A percentile compares a stretch with the other conserved stretches of the same genome.
These are phyloP conservation scores for Sarcophaga peregrina DNA, from an alignment of 1,140 invertebrate species.

Conservation along the genomic window DNA sequence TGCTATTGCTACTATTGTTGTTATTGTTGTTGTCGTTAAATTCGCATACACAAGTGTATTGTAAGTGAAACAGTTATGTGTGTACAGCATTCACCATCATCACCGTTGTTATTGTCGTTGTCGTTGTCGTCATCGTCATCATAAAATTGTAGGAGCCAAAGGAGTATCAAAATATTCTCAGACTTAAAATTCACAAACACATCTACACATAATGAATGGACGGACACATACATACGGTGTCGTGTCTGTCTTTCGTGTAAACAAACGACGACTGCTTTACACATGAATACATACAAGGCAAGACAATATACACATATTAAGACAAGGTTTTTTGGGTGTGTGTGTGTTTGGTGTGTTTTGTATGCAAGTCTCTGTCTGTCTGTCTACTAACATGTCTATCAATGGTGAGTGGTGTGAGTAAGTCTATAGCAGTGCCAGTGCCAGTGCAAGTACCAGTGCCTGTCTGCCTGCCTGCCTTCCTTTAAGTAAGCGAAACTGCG, in stretches of 20 bases:
- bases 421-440: too few relatives aligned
- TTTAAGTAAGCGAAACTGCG: not conserved
- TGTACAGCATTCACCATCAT: not conserved
- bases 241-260: too few relatives aligned
- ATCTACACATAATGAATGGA: not conserved
- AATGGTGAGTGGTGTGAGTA: too few relatives aligned
- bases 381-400: not conserved
- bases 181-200: constrained; percentile 6
- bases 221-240: too few relatives aligned
- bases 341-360: not conserved
- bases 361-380: constrained; percentile 19
- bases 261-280: too few relatives aligned
- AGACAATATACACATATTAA: not conserved
- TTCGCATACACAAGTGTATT: not conserved
- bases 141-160: not conserved
- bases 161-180: constrained; percentile 3
- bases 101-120: not conserved
- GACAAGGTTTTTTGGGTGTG: too few relatives aligned
- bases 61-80: not conserved
- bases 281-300: too few relatives aligned
- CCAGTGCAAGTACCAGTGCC: too few relatives aligned
- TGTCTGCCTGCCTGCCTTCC: too few relatives aligned
- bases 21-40: not conserved
- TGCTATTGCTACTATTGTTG: not conserved
- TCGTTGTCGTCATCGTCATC: not conserved